These are phyloP conservation scores for Hydrozoanthus gracilis DNA, from an alignment of 92 coral and sea anemone species.

Conservation along the genomic window DNA sequence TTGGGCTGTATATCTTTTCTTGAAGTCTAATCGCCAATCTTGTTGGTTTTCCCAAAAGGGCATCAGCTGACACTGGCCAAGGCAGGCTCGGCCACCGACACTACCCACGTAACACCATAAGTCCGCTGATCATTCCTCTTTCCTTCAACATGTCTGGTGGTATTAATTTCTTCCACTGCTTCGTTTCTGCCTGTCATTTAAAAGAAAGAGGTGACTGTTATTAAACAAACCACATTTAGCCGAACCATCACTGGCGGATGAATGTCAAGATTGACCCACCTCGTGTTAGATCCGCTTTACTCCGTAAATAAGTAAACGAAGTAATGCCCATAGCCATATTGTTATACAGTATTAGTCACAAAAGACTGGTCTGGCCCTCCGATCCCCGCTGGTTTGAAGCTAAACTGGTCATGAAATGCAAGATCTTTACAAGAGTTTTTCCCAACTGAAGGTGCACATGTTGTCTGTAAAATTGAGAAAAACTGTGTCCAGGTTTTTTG, in stretches of 20 bases:
- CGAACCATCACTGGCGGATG: neutral
- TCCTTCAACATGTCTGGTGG: constrained; percentile 16
- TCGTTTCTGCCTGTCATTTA: neutral
- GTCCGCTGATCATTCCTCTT: constrained; percentile 14
- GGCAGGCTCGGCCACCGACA: neutral
- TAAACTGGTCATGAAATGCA: too few species aligned
- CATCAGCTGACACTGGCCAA: constrained; percentile 76
- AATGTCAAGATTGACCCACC: neutral
- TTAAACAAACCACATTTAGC: neutral
- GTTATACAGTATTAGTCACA: too few species aligned
- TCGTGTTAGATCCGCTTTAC: too few species aligned
- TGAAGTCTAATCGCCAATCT: constrained; percentile 37
- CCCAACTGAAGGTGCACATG: too few species aligned
- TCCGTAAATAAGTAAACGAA: too few species aligned
- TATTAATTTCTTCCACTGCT: neutral
- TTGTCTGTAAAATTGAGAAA: too few species aligned
- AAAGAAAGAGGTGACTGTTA: neutral
- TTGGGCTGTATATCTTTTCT: neutral
- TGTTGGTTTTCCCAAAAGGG: constrained; percentile 72
- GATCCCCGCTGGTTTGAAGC: too few species aligned
- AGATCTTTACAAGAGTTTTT: too few species aligned
- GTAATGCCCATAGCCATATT: too few species aligned
- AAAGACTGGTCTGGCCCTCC: too few species aligned
- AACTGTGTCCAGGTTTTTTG: too few species aligned
- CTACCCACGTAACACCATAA: neutral